Evolutionary conservation across 2,888 invertebrate genomes (phyloP).

Genomic region (Sycophila texana): DNA sequence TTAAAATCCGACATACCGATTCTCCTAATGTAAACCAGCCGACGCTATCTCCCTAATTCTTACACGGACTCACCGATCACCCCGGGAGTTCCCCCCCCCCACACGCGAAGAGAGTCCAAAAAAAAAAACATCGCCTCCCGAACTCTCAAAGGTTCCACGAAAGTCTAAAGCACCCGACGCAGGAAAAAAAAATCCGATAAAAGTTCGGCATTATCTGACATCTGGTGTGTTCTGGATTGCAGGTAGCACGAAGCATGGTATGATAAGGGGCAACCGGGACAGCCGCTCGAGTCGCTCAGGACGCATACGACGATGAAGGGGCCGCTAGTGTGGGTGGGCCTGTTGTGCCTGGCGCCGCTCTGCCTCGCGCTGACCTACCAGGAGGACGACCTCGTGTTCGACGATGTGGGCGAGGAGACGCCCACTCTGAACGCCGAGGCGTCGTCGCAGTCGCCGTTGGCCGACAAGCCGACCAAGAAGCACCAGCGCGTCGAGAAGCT

Average conservation of each 20-base stretch:
- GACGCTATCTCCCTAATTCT: too few relatives aligned
- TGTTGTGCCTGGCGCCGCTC: constrained; percentile 29
- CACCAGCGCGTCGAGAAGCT: constrained; percentile 67
- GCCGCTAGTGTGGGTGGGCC: constrained; percentile 61
- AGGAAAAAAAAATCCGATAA: neutral
- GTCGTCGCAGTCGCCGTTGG: constrained; percentile 2
- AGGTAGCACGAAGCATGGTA: constrained; percentile 68
- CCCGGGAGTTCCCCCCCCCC: too few relatives aligned
- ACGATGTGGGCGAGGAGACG: constrained; percentile 70
- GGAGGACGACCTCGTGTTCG: constrained; percentile 74
- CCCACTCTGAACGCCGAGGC: constrained; percentile 52
- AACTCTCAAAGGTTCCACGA: neutral
- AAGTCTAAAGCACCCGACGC: neutral
- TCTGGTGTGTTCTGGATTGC: neutral
- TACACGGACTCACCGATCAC: too few relatives aligned
- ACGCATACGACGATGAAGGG: constrained; percentile 43
- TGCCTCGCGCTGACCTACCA: constrained; percentile 60
- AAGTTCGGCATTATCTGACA: neutral
- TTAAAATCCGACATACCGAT: too few relatives aligned
- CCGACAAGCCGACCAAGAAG: constrained; percentile 36
- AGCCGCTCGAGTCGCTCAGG: constrained; percentile 9
- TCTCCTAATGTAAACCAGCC: too few relatives aligned
- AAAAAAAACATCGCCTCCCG: neutral
- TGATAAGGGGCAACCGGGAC: constrained; percentile 62
- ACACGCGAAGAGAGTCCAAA: too few relatives aligned